Evolutionary conservation across 2,797 vertebrate genomes (phyloP).

Genomic region (Enteromius fasciolatus): DNA sequence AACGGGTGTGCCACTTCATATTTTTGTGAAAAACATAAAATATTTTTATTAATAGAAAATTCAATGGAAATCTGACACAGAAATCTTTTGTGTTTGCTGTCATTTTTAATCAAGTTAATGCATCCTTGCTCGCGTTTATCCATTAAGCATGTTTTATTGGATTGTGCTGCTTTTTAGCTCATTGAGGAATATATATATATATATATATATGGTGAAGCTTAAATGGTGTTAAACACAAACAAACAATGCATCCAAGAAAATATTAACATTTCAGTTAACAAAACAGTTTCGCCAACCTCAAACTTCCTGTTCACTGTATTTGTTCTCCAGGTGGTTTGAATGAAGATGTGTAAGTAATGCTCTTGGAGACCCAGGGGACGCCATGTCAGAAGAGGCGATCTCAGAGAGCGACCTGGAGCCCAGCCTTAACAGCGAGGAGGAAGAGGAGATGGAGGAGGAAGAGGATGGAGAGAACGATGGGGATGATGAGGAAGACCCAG

Average conservation of each 20-base stretch:
- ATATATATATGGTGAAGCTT: no score
- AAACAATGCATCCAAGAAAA: not conserved
- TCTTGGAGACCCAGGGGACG: constrained; percentile 84
- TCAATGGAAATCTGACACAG: not conserved
- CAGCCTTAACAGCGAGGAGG: constrained; percentile 85
- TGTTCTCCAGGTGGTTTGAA: constrained; percentile 63
- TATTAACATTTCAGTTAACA: accelerated
- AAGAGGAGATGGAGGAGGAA: constrained; percentile 74
- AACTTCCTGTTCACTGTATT: not conserved
- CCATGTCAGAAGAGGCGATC: constrained; percentile 98
- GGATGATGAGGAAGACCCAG: constrained; percentile 63
- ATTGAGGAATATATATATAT: no score
- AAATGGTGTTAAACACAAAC: no score
- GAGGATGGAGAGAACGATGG: constrained; percentile 66
- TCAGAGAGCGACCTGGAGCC: constrained; percentile 97
- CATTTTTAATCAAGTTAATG: not conserved
- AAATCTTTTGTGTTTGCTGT: not conserved
- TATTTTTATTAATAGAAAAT: not conserved
- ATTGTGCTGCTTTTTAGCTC: no score
- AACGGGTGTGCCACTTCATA: not conserved
- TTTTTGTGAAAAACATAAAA: not conserved
- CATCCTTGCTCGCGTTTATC: no score
- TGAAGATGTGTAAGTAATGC: constrained; percentile 94
- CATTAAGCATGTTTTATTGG: no score
- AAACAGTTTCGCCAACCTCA: no score